Evolutionary conservation across 30 jellyfish, hydroid and myxozoan genomes (phyloP).

Genomic region (Phacellophora camtschatica): DNA sequence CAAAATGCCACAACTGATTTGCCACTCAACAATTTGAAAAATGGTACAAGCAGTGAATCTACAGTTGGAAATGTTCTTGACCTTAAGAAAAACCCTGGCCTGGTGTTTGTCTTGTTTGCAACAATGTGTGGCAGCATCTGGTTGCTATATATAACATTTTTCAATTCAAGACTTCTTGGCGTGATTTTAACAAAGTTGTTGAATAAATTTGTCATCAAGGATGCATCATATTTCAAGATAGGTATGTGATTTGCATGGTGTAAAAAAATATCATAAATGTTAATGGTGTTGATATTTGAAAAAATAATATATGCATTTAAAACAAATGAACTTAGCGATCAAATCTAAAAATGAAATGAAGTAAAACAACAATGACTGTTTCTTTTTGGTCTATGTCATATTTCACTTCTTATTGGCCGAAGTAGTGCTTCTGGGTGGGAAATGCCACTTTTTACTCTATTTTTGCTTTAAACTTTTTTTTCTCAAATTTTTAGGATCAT

Average conservation of each 20-base stretch:
- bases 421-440: too few species aligned
- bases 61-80: constrained; percentile 52
- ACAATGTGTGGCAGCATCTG: constrained; percentile 81
- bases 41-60: background rate
- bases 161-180: constrained; percentile 76
- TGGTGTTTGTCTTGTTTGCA: constrained; percentile 82
- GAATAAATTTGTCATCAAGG: constrained; percentile 63
- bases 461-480: too few species aligned
- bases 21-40: background rate
- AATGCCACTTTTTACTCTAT: too few species aligned
- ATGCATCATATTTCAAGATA: constrained; percentile 63
- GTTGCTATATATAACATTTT: constrained; percentile 83
- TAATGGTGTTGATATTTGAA: too few species aligned
- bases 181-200: constrained; percentile 70
- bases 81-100: constrained; percentile 76
- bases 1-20: background rate
- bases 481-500: too few species aligned
- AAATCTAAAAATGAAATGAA: too few species aligned
- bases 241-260: constrained; percentile 71
- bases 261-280: too few species aligned
- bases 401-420: too few species aligned
- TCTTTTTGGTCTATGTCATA: too few species aligned
- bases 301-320: too few species aligned
- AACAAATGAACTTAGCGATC: too few species aligned
- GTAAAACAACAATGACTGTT: too few species aligned